Evolutionary conservation across 2,797 vertebrate species (phyloP).

Genomic region (Rhinophrynus dorsalis): DNA sequence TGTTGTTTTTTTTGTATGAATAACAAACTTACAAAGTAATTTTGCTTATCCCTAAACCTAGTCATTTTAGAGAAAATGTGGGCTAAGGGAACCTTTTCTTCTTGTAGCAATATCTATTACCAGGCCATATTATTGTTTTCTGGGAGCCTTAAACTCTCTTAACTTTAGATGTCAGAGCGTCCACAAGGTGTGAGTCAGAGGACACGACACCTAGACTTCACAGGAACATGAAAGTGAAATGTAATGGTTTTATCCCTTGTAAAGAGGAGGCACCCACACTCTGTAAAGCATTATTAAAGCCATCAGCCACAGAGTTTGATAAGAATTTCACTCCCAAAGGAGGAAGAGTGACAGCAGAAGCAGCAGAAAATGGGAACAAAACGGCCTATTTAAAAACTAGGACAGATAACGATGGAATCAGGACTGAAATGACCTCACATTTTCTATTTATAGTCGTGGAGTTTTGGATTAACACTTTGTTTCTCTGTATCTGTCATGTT

Average conservation of each 20-base stretch:
- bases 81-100: too few species aligned
- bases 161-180: constrained; percentile 14
- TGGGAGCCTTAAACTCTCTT: neutral
- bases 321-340: constrained; percentile 40
- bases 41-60: too few species aligned
- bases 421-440: constrained; percentile 18
- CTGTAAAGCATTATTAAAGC: constrained; percentile 9
- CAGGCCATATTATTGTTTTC: neutral
- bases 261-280: constrained; percentile 1
- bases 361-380: constrained; percentile 50
- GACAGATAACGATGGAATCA: constrained; percentile 48
- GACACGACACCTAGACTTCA: neutral
- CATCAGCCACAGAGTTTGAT: constrained; percentile 29
- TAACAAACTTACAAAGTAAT: too few species aligned
- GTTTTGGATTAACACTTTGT: constrained; percentile 26
- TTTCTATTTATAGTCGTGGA: constrained; percentile 25
- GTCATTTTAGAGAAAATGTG: too few species aligned
- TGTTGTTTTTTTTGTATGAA: too few species aligned
- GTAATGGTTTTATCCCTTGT: neutral
- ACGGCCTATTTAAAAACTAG: constrained; percentile 60
- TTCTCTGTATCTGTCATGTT: neutral
- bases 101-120: neutral
- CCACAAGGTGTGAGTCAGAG: neutral
- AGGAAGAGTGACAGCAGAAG: constrained; percentile 24
- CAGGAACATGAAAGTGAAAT: neutral